These are phyloP conservation scores for Acanthiza pusilla DNA, from an alignment of 2,797 vertebrate genomes.

Conservation along the genomic window DNA sequence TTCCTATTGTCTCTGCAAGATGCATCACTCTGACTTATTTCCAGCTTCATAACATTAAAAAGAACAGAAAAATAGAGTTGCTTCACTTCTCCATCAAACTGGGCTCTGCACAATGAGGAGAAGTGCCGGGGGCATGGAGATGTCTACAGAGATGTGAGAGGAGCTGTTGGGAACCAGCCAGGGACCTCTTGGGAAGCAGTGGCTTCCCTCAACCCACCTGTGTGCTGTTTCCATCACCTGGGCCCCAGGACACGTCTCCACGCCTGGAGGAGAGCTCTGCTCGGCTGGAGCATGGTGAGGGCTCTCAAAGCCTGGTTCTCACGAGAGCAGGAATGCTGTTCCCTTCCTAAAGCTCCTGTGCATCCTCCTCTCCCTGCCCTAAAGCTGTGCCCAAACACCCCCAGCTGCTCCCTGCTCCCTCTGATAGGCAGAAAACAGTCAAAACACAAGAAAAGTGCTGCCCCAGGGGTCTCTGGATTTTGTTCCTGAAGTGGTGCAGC, in stretches of 20 bases:
- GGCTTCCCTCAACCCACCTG: not conserved
- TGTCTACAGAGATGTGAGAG: not conserved
- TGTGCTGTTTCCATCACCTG: not conserved
- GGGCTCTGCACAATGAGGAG: accelerated
- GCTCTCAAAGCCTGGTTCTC: not conserved
- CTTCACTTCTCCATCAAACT: not conserved
- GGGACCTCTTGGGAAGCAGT: not conserved
- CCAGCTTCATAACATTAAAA: not conserved
- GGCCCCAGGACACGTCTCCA: not conserved
- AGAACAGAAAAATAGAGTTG: not conserved
- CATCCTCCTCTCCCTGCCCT: not conserved
- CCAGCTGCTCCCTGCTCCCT: not conserved
- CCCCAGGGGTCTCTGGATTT: not conserved
- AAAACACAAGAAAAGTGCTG: not conserved
- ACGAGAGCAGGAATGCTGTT: not conserved
- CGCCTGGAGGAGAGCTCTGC: not conserved
- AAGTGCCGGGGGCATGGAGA: not conserved
- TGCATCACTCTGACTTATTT: not conserved
- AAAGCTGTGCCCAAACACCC: accelerated
- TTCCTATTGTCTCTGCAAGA: not conserved
- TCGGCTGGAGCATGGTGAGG: not conserved
- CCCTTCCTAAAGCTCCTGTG: not conserved
- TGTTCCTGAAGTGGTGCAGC: not conserved
- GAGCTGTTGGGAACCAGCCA: not conserved
- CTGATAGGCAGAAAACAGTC: not conserved